Percentiles rank a stretch among this genome's conserved stretches.
Evolutionary conservation across 2,888 invertebrate genomes (phyloP).

Genomic region (Villa cingulata): DNA sequence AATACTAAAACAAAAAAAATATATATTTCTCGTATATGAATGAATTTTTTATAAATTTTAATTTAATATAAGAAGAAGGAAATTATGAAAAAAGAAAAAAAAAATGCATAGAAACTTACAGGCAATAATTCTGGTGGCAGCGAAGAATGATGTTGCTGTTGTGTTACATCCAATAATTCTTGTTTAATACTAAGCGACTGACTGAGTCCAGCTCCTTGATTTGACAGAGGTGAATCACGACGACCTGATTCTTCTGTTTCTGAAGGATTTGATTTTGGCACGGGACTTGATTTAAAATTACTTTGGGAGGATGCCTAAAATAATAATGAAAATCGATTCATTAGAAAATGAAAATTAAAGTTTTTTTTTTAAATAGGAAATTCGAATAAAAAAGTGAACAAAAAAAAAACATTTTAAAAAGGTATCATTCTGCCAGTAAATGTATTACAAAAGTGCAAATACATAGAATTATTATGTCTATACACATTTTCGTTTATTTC

Average conservation of each 20-base stretch:
- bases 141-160: conserved; percentile 30
- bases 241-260: conserved; percentile 34
- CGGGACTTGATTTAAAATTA: conserved; percentile 52
- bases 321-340: background rate
- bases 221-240: conserved; percentile 34
- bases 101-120: conserved; percentile 25
- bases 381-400: too few species aligned
- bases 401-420: too few species aligned
- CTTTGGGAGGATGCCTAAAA: conserved; percentile 46
- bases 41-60: background rate
- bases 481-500: too few species aligned
- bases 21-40: background rate
- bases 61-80: background rate
- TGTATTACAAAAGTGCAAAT: too few species aligned
- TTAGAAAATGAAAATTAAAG: too few species aligned
- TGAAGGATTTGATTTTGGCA: conserved; percentile 52
- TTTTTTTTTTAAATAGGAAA: too few species aligned
- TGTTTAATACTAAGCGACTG: conserved; percentile 38
- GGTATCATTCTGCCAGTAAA: too few species aligned
- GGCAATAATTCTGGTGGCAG: conserved; percentile 35
- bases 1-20: too few species aligned
- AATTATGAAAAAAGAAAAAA: conserved; percentile 1
- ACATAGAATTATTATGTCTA: too few species aligned
- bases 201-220: conserved; percentile 29
- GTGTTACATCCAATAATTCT: conserved; percentile 35